Percentiles rank a stretch among this genome's conserved stretches.
These are phyloP conservation scores for Eucidaris tribuloides DNA, from an alignment of 35 echinoderm and acorn worm species.

Conservation along the genomic window DNA sequence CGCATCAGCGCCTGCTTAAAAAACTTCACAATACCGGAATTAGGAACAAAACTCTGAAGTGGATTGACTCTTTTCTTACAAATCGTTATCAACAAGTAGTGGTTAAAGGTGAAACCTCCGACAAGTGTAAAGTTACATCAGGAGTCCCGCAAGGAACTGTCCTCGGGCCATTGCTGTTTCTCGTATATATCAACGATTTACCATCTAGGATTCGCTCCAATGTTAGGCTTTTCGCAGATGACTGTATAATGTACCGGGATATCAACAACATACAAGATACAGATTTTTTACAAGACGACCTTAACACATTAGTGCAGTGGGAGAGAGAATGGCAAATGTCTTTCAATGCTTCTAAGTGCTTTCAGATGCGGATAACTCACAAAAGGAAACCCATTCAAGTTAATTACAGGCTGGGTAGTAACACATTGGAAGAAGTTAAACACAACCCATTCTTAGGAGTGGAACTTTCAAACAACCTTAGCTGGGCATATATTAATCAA, in stretches of 20 bases:
- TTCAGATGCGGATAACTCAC: not conserved
- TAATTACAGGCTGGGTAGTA: no score
- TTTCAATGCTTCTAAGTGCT: slow-evolving; percentile 29
- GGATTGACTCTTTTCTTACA: slow-evolving; percentile 52
- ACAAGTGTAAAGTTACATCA: slow-evolving; percentile 24
- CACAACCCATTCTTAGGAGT: no score
- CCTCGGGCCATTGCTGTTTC: slow-evolving; percentile 53
- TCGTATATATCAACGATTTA: slow-evolving; percentile 55
- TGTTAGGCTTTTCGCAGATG: slow-evolving; percentile 63
- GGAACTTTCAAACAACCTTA: no score
- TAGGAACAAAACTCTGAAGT: not conserved
- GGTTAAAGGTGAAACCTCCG: slow-evolving; percentile 35
- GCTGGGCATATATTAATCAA: no score
- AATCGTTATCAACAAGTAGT: slow-evolving; percentile 29
- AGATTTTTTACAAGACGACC: slow-evolving; percentile 42
- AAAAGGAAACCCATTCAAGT: not conserved
- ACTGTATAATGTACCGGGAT: slow-evolving; percentile 41
- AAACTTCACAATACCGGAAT: slow-evolving; percentile 47
- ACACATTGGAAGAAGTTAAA: no score
- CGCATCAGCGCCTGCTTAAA: slow-evolving; percentile 45
- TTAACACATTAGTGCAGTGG: slow-evolving; percentile 38
- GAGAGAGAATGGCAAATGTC: slow-evolving; percentile 44
- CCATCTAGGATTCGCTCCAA: slow-evolving; percentile 26
- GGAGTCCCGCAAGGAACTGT: slow-evolving; percentile 72
- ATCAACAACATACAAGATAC: slow-evolving; percentile 18